Conservation (phyloP, 2,113 vertebrate genomes). For the Mirza zaza region DNA sequence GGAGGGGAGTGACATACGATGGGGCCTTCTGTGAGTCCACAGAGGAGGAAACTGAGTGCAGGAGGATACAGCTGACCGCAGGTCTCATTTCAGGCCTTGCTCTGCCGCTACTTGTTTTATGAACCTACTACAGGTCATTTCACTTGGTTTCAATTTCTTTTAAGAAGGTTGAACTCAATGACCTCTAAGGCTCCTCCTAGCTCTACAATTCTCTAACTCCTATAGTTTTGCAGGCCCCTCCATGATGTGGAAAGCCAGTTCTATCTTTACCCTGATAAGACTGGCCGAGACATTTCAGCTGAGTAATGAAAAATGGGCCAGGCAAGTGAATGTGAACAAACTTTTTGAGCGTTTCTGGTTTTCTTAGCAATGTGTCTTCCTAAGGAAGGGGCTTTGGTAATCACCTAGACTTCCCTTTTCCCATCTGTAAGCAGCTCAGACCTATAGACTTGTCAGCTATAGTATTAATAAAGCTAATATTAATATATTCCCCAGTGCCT, state of each 20-base stretch:
- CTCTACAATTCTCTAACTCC: neutral
- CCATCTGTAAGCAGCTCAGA: neutral
- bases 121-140: neutral
- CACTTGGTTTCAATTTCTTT: neutral
- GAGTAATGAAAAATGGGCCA: neutral
- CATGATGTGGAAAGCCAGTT: neutral
- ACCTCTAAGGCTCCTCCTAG: neutral
- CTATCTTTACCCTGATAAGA: neutral
- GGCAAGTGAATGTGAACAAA: neutral
- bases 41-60: neutral
- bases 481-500: neutral
- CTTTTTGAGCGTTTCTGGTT: neutral
- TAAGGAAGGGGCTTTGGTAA: neutral
- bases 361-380: neutral
- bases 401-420: neutral
- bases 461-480: neutral
- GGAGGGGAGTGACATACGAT: accelerated
- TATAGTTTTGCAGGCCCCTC: neutral
- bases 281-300: neutral
- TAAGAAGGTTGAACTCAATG: neutral
- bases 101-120: neutral
- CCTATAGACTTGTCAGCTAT: neutral
- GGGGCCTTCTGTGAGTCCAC: accelerated
- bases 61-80: neutral
- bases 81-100: neutral